phyloP scores from a whole-genome alignment of 2,113 vertebrate genomes.

The Oceanodroma tethys region DNA sequence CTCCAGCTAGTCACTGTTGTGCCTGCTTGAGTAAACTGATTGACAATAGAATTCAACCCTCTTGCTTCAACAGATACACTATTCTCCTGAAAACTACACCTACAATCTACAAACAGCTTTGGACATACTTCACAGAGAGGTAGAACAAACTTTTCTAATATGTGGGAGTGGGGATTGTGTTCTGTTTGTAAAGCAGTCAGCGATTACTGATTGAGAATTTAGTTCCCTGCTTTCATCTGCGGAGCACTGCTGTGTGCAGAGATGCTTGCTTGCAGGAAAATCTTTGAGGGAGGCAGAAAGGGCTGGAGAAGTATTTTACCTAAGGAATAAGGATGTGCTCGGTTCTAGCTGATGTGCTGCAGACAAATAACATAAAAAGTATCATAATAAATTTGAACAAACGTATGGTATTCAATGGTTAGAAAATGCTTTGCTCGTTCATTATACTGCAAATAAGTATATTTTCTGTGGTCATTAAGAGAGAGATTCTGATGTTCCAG shows the following conservation, averaged over 20 bases:
- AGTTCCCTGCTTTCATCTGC: neutral
- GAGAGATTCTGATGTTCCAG: neutral
- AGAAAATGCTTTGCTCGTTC: neutral
- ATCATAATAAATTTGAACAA: neutral
- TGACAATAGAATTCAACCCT: neutral
- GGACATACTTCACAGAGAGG: slow-evolving; percentile 76
- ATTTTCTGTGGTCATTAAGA: neutral
- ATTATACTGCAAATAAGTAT: neutral
- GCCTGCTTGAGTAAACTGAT: neutral
- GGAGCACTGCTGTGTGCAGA: neutral
- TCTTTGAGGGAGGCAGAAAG: neutral
- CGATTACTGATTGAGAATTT: neutral
- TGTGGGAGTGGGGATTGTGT: neutral
- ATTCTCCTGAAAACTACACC: slow-evolving; percentile 70
- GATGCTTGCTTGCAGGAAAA: neutral
- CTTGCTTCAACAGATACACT: slow-evolving; percentile 26
- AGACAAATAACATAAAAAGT: neutral
- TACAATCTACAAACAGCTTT: slow-evolving; percentile 53
- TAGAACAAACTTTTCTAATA: neutral
- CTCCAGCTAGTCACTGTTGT: neutral
- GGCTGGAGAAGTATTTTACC: neutral
- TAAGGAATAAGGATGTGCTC: neutral
- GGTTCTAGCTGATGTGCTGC: neutral
- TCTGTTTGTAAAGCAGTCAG: neutral
- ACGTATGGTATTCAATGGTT: neutral